Evolutionary conservation across 2,888 invertebrate species (phyloP).

Genomic region (Acheta domesticus): DNA sequence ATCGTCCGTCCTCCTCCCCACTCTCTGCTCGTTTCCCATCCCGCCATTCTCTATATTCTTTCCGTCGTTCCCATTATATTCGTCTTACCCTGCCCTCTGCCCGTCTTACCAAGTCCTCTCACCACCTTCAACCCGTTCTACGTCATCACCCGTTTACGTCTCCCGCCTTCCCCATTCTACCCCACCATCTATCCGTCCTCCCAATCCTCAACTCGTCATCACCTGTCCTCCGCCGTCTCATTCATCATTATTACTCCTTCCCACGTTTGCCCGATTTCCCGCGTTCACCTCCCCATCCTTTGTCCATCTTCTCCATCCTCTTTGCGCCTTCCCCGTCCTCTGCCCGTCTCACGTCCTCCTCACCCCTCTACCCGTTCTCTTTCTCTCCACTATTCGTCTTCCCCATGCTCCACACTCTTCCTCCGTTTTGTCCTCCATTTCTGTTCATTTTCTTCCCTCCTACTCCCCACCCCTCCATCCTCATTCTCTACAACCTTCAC

Average conservation of each 20-base stretch:
- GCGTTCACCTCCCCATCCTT: not conserved
- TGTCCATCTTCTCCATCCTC: not conserved
- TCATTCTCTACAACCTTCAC: too few relatives aligned
- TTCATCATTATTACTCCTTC: not conserved
- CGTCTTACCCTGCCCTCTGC: not conserved
- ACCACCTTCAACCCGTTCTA: not conserved
- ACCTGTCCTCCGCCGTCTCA: not conserved
- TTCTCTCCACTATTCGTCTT: too few relatives aligned
- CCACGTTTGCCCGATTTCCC: not conserved
- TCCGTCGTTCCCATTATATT: not conserved
- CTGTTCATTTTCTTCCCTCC: not conserved
- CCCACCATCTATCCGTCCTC: not conserved
- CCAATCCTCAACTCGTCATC: not conserved
- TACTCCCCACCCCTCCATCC: not conserved
- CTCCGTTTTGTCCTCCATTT: too few relatives aligned
- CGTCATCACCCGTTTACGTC: too few relatives aligned
- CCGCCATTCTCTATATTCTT: too few relatives aligned
- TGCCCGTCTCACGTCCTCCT: too few relatives aligned
- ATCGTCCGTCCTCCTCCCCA: not conserved
- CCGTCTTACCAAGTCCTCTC: not conserved
- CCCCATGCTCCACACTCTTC: not conserved
- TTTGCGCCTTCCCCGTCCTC: not conserved
- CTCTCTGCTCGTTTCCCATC: too few relatives aligned
- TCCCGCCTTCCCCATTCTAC: not conserved
- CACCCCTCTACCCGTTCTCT: too few relatives aligned